Conservation (phyloP, 1,140 invertebrate genomes). For the Belonocnema kinseyi region DNA sequence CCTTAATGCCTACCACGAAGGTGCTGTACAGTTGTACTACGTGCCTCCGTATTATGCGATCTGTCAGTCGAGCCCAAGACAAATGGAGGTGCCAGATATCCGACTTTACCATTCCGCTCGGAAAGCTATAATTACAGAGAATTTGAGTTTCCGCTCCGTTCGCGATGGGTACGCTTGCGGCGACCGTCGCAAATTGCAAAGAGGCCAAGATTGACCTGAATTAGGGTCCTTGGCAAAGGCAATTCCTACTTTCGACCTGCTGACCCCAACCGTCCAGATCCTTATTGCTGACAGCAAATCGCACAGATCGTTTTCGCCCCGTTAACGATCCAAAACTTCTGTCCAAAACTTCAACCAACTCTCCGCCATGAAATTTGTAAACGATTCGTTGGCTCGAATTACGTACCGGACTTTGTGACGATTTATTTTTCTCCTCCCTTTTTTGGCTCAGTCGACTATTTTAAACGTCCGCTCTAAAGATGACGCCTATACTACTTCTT, state of each 20-base stretch:
- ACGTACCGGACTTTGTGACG: slow-evolving; percentile 14
- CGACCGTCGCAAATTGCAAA: slow-evolving; percentile 27
- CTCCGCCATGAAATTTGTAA: neutral
- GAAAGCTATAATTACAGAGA: slow-evolving; percentile 52
- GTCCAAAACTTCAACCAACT: neutral
- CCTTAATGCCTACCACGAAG: slow-evolving; percentile 50
- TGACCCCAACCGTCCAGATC: neutral
- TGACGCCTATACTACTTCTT: neutral
- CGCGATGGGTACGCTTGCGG: neutral
- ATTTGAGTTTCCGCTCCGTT: slow-evolving; percentile 33
- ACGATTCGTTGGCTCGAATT: slow-evolving; percentile 21
- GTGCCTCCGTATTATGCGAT: slow-evolving; percentile 59
- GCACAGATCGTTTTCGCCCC: neutral
- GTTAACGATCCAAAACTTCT: neutral
- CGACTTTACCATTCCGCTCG: slow-evolving; percentile 46
- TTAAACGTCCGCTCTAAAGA: neutral
- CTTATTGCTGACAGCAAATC: slow-evolving; percentile 24
- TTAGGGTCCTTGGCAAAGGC: slow-evolving; percentile 15
- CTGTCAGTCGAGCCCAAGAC: slow-evolving; percentile 51
- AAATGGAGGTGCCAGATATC: slow-evolving; percentile 53
- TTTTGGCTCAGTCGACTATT: slow-evolving; percentile 1
- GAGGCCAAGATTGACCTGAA: slow-evolving; percentile 18
- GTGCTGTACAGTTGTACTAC: slow-evolving; percentile 48
- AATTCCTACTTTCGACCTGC: slow-evolving; percentile 18
- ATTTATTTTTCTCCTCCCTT: slow-evolving; percentile 15